These are phyloP conservation scores for Cetonia aurata DNA, from an alignment of 2,888 invertebrate species.

Conservation along the genomic window DNA sequence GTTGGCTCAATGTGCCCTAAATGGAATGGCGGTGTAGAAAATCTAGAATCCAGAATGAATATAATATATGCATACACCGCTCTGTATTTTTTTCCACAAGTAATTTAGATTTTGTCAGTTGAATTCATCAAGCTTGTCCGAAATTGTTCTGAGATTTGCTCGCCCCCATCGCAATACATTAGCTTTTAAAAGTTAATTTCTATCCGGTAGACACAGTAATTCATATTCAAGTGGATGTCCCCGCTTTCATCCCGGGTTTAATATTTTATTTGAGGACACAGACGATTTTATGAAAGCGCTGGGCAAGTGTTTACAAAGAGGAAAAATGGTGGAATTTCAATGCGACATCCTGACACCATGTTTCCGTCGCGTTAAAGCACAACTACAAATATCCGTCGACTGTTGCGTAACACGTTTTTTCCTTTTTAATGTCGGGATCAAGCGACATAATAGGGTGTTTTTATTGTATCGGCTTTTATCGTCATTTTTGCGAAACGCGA, in stretches of 20 bases:
- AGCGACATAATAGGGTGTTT: constrained; percentile 24
- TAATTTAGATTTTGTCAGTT: constrained; percentile 7
- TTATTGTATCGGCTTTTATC: constrained; percentile 18
- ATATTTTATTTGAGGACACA: constrained; percentile 25
- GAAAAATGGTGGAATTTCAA: constrained; percentile 35
- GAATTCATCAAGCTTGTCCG: neutral
- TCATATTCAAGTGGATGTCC: constrained; percentile 32
- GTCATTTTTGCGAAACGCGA: neutral
- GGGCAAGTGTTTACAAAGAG: constrained; percentile 27
- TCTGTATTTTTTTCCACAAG: neutral
- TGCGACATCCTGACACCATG: constrained; percentile 22
- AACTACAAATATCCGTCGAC: constrained; percentile 23
- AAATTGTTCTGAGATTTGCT: constrained; percentile 22
- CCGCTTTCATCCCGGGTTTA: constrained; percentile 21
- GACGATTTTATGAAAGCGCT: constrained; percentile 32
- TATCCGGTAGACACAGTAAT: constrained; percentile 27
- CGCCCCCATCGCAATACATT: constrained; percentile 6
- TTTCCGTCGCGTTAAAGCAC: constrained; percentile 2
- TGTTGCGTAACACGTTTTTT: constrained; percentile 12
- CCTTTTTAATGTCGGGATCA: constrained; percentile 19
- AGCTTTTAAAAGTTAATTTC: constrained; percentile 32
- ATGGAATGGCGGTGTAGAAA: no score
- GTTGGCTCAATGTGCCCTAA: no score
- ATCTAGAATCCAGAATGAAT: no score
- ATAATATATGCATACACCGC: no score